Base-by-base conservation (phyloP, 2,888 invertebrate species). In the Julus scanicus region DNA sequence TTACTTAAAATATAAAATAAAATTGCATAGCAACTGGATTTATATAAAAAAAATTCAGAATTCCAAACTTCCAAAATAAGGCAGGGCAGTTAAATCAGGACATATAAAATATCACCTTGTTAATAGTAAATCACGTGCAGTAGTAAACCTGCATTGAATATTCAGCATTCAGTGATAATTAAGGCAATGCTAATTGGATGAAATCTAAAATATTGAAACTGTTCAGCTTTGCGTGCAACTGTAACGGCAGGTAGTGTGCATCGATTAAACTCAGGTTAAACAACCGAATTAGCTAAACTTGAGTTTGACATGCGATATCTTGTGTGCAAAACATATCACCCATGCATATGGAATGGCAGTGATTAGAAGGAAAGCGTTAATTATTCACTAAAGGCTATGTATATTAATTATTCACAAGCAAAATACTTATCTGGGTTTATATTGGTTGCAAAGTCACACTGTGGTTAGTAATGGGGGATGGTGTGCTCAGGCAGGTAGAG, bases 401-500 rank as follows among this genome's bases (percentile, higher is more conserved):
- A 6, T 6, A 6, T 63, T 17, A 15, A 63, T 63, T 63, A 63
- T n/a, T 63, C 63, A n/a, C n/a, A 6, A 13, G 63, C 63, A 17
- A 2, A n/a, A 63, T 63, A 63, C 63, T 63, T 63, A 63, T 63
- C 63, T 63, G 63, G 63, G 63, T n/a, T 63, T 63, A 63, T 63
- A n/a, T 63, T 17, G 63, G 63, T 63, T 63, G 63, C 63, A 63
- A 63, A n/a, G 63, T 63, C 63, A 63, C 63, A 63, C 63, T 15
- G 53, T 63, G 63, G 63, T 63, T 63, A 63, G 63, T 63, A 63
- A 63, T 63, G 17, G 63, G 63, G n/a, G 53, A 53, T 53, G 53
- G 53, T 53, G 53, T 13, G 9, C 44, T 44, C 9, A 53, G 53
- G 53, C 53, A 53, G 53, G 53, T 53, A 17, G 53, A 53, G 53